phyloP scores from a whole-genome alignment of 2,888 invertebrate species.

The Lutraria lutraria region DNA sequence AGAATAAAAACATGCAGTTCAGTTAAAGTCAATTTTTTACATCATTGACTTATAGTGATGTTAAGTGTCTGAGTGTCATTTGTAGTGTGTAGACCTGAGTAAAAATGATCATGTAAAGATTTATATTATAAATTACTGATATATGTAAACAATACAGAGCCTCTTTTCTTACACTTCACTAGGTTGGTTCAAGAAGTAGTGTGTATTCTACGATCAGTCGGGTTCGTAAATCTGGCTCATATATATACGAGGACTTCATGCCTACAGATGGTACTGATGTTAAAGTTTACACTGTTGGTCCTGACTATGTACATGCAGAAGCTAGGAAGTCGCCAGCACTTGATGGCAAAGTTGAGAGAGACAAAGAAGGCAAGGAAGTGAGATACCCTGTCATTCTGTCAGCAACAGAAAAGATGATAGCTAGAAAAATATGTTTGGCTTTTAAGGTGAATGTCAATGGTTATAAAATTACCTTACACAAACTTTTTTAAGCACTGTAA shows the following conservation, averaged over 20 bases:
- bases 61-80: too few relatives aligned
- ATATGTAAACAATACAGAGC: too few relatives aligned
- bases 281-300: slow-evolving; percentile 99
- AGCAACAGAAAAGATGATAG: slow-evolving; percentile 98
- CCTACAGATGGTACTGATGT: slow-evolving; percentile 97
- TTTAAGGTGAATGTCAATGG: slow-evolving; percentile 86
- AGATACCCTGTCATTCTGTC: slow-evolving; percentile 99
- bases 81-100: too few relatives aligned
- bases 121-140: too few relatives aligned
- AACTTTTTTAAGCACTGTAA: too few relatives aligned
- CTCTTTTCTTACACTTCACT: not conserved
- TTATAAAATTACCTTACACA: too few relatives aligned
- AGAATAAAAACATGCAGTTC: too few relatives aligned
- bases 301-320: slow-evolving; percentile 99
- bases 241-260: slow-evolving; percentile 99
- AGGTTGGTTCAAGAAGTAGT: slow-evolving; percentile 98
- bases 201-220: slow-evolving; percentile 97
- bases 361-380: slow-evolving; percentile 98
- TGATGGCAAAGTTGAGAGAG: slow-evolving; percentile 99
- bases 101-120: too few relatives aligned
- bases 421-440: slow-evolving; percentile 95
- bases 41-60: too few relatives aligned
- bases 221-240: slow-evolving; percentile 98
- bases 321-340: slow-evolving; percentile 99
- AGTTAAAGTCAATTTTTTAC: too few relatives aligned